These are phyloP conservation scores for Caenorhabditis panamensis DNA, from an alignment of 2,888 invertebrate species.

Conservation along the genomic window DNA sequence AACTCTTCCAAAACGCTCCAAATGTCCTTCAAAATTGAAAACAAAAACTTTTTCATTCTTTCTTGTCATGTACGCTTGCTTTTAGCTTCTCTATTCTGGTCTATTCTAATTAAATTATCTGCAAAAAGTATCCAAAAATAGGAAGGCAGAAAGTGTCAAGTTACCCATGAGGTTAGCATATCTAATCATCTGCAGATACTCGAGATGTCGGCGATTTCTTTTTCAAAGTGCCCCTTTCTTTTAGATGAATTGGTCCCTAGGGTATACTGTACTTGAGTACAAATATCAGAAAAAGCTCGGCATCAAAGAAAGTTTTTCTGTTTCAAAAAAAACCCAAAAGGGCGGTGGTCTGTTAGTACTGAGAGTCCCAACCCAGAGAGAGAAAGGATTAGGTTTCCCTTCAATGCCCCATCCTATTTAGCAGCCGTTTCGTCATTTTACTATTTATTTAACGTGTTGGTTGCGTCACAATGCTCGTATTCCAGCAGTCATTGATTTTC, in stretches of 20 bases:
- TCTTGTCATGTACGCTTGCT: not conserved
- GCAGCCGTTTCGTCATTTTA: not conserved
- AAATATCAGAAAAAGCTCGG: too few species aligned
- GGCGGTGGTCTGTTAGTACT: conserved; percentile 13
- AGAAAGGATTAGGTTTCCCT: conserved; percentile 13
- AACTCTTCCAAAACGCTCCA: too few species aligned
- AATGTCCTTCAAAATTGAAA: not conserved
- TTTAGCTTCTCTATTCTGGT: too few species aligned
- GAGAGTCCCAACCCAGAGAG: too few species aligned
- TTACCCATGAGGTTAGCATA: conserved; percentile 10
- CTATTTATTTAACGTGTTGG: not conserved
- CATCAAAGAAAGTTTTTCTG: too few species aligned
- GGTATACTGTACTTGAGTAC: too few species aligned
- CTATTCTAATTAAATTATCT: not conserved
- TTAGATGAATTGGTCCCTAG: too few species aligned
- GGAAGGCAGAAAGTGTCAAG: conserved; percentile 1
- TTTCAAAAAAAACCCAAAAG: not conserved
- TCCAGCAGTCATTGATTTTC: not conserved
- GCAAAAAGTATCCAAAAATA: not conserved
- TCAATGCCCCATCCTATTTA: conserved; percentile 1
- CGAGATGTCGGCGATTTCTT: not conserved
- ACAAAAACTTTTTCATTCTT: not conserved
- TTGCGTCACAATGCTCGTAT: not conserved
- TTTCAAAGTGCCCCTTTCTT: too few species aligned
- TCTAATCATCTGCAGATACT: not conserved